phyloP scores from a whole-genome alignment of 2,113 vertebrate species.

The Vicugna pacos region DNA sequence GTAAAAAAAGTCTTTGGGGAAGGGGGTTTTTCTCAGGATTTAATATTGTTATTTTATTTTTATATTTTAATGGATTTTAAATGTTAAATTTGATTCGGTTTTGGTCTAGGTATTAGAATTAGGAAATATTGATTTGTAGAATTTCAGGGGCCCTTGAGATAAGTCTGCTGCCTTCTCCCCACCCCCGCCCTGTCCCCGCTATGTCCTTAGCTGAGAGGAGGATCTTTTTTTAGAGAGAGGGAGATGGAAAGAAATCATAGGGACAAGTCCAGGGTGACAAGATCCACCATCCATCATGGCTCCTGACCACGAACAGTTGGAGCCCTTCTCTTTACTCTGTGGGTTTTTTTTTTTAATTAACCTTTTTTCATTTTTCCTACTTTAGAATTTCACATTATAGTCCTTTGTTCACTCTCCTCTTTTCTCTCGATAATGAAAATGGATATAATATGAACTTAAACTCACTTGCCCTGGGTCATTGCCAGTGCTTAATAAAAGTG shows the following conservation, averaged over 20 bases:
- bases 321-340: constrained; percentile 79
- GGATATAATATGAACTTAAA: constrained; percentile 83
- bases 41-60: constrained; percentile 56
- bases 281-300: constrained; percentile 69
- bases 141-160: constrained; percentile 40
- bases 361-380: constrained; percentile 83
- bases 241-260: constrained; percentile 74
- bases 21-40: background rate
- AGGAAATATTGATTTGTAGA: background rate
- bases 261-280: constrained; percentile 73
- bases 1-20: background rate
- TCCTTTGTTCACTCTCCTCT: constrained; percentile 79
- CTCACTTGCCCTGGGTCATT: constrained; percentile 84
- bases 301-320: constrained; percentile 80
- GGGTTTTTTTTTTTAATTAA: constrained; percentile 79
- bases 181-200: constrained; percentile 30
- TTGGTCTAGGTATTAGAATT: background rate
- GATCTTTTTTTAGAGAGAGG: constrained; percentile 42
- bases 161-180: background rate
- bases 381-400: constrained; percentile 82
- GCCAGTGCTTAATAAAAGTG: constrained; percentile 83
- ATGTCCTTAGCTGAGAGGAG: constrained; percentile 66
- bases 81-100: constrained; percentile 56
- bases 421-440: constrained; percentile 84
- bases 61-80: constrained; percentile 22